phyloP scores from a whole-genome alignment of 2,797 vertebrate species.

The Diplodus sargus region DNA sequence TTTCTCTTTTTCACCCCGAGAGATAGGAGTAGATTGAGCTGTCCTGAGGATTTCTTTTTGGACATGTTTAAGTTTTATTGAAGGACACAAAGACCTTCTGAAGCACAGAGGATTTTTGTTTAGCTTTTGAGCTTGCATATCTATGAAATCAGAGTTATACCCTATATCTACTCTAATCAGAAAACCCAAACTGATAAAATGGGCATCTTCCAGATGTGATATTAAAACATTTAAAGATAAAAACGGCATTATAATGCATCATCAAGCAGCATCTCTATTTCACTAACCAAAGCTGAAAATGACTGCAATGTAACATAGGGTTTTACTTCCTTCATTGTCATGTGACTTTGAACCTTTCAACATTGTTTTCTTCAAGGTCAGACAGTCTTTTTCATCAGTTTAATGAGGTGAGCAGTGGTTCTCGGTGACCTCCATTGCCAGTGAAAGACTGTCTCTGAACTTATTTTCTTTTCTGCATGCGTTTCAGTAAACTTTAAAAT shows the following conservation, averaged over 20 bases:
- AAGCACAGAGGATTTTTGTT: constrained; percentile 40
- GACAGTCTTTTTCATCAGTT: constrained; percentile 84
- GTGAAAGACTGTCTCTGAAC: constrained; percentile 86
- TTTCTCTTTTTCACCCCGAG: constrained; percentile 13
- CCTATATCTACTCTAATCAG: constrained; percentile 45
- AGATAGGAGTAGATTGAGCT: constrained; percentile 31
- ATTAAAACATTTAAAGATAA: constrained; percentile 46
- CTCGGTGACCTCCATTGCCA: constrained; percentile 81
- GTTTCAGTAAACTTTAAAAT: constrained; percentile 88
- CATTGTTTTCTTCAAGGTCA: constrained; percentile 71
- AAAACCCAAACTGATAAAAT: constrained; percentile 52
- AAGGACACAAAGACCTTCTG: constrained; percentile 41
- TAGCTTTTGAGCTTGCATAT: constrained; percentile 51
- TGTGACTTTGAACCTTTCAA: constrained; percentile 80
- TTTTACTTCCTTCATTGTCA: constrained; percentile 79
- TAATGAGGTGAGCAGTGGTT: constrained; percentile 96
- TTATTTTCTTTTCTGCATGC: constrained; percentile 81
- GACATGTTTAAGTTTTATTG: constrained; percentile 14
- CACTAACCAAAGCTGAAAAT: constrained; percentile 78
- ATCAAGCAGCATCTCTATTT: constrained; percentile 60
- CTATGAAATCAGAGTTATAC: constrained; percentile 75
- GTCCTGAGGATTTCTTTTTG: constrained; percentile 34
- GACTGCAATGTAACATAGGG: constrained; percentile 81
- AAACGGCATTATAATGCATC: constrained; percentile 70
- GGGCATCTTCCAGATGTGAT: constrained; percentile 74